Evolutionary conservation across 2,888 invertebrate species (phyloP).

Genomic region (Agrotis segetum): DNA sequence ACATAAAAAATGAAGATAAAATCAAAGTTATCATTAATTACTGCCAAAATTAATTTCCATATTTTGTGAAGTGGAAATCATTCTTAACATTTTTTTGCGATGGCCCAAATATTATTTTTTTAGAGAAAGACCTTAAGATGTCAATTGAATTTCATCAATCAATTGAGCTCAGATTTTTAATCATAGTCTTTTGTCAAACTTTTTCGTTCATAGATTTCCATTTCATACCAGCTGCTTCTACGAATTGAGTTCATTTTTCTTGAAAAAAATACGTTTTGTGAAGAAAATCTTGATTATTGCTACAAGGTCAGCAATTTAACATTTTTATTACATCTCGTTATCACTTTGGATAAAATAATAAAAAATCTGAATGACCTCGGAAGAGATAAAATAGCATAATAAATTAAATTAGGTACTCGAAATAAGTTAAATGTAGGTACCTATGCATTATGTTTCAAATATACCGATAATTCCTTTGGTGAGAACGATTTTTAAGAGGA

Average conservation of each 20-base stretch:
- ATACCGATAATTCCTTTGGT: no score
- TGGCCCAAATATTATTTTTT: constrained; percentile 54
- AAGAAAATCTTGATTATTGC: constrained; percentile 46
- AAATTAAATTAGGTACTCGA: constrained; percentile 2
- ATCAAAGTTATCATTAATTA: constrained; percentile 39
- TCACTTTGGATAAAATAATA: constrained; percentile 27
- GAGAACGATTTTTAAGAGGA: no score
- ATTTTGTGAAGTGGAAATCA: constrained; percentile 32
- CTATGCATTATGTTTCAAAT: no score
- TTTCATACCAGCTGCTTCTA: constrained; percentile 54
- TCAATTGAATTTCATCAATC: constrained; percentile 66
- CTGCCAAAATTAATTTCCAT: constrained; percentile 30
- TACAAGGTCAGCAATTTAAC: constrained; percentile 46
- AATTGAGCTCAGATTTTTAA: constrained; percentile 62
- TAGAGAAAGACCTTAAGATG: constrained; percentile 50
- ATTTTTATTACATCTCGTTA: constrained; percentile 39
- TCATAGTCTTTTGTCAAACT: constrained; percentile 63
- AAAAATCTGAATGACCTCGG: constrained; percentile 19
- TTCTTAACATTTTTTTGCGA: constrained; percentile 52
- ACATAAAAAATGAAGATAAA: constrained; percentile 3
- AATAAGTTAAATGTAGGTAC: background rate
- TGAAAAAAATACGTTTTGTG: constrained; percentile 25
- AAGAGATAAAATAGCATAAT: constrained; percentile 20
- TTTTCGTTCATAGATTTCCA: constrained; percentile 56
- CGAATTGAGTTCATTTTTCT: constrained; percentile 47